A percentile compares a stretch with the other conserved stretches of the same genome.
phyloP scores from a whole-genome alignment of 2,888 invertebrate species.

The Drosophila sordidapex region DNA sequence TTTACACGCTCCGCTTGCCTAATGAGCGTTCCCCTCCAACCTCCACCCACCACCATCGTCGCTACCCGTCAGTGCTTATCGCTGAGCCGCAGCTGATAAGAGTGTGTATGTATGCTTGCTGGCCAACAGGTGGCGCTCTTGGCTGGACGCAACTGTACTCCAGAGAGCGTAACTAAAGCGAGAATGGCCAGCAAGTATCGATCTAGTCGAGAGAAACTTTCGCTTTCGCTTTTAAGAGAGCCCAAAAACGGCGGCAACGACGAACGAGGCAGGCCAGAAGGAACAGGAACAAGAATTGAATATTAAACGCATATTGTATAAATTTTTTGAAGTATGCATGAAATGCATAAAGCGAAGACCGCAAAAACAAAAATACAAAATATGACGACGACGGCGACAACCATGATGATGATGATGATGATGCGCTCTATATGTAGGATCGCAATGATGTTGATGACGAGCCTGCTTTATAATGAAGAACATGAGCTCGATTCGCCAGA shows the following conservation, averaged over 20 bases:
- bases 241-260: background rate
- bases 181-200: constrained; percentile 6
- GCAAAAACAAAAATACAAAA: constrained; percentile 44
- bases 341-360: constrained; percentile 73
- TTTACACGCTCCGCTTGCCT: constrained; percentile 77
- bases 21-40: constrained; percentile 50
- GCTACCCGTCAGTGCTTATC: constrained; percentile 18
- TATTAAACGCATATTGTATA: constrained; percentile 71
- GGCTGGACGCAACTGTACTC: constrained; percentile 41
- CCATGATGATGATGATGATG: constrained; percentile 33
- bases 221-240: constrained; percentile 30
- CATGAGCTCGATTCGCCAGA: constrained; percentile 70
- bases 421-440: constrained; percentile 24
- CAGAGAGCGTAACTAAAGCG: constrained; percentile 1
- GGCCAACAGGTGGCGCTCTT: constrained; percentile 38
- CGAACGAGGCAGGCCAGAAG: constrained; percentile 17
- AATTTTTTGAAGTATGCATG: constrained; percentile 63
- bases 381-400: constrained; percentile 39
- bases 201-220: constrained; percentile 45
- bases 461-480: constrained; percentile 72
- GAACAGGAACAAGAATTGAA: constrained; percentile 67
- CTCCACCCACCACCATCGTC: background rate
- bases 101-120: background rate
- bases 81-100: constrained; percentile 12
- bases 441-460: constrained; percentile 51